phyloP scores from a whole-genome alignment of 2,113 vertebrate genomes.

The Amazona vittata region DNA sequence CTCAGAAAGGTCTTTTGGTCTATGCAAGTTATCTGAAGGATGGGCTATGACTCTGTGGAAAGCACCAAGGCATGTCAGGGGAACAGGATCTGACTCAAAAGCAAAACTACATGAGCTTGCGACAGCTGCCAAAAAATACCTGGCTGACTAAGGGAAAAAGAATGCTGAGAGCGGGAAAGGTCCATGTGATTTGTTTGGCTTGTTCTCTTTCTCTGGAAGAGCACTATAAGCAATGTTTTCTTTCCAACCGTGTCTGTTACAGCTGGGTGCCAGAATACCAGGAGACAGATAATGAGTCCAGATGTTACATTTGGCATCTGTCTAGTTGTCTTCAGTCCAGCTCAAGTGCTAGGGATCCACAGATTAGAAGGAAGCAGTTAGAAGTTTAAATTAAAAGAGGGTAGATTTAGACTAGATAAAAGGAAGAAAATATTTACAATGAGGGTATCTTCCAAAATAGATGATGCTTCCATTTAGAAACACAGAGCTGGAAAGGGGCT shows the following conservation, averaged over 20 bases:
- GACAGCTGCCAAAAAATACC: constrained; percentile 16
- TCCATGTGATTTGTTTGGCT: background rate
- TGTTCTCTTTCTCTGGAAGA: background rate
- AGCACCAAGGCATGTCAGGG: background rate
- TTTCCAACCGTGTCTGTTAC: background rate
- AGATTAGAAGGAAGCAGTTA: background rate
- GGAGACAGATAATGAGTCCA: background rate
- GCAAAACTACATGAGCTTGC: background rate
- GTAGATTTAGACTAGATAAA: background rate
- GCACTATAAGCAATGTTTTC: background rate
- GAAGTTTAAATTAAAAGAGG: background rate
- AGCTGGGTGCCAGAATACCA: accelerated
- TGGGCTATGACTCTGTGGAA: background rate
- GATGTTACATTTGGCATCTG: background rate
- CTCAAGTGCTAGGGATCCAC: background rate
- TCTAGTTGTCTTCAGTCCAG: background rate
- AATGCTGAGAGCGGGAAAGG: background rate
- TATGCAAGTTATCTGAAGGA: background rate
- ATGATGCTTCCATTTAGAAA: background rate
- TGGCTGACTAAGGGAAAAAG: constrained; percentile 38
- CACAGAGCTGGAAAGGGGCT: background rate
- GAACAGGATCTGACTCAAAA: constrained; percentile 50
- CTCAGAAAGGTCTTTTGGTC: background rate
- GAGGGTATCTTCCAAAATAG: background rate
- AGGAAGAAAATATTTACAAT: accelerated